These are phyloP conservation scores for Sebastes trivittatus DNA, from an alignment of 2,797 vertebrate species.

Conservation along the genomic window DNA sequence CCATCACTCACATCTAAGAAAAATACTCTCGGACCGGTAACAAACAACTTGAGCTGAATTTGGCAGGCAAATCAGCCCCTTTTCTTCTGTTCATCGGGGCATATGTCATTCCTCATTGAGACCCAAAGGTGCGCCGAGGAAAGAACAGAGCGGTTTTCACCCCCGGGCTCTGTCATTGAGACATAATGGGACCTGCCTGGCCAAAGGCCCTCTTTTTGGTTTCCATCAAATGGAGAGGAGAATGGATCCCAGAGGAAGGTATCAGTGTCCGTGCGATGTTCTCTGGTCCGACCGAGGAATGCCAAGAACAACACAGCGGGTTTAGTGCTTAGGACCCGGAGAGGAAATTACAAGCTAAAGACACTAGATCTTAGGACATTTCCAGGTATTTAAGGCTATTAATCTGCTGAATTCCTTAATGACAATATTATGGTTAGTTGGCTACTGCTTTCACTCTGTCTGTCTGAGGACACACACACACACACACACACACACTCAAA, in stretches of 20 bases:
- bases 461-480: constrained; percentile 27
- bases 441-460: constrained; percentile 61
- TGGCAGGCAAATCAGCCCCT: constrained; percentile 41
- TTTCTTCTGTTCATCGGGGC: constrained; percentile 46
- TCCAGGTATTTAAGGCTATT: constrained; percentile 77
- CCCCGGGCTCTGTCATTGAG: constrained; percentile 66
- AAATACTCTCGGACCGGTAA: constrained; percentile 28
- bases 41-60: constrained; percentile 51
- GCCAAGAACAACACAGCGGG: constrained; percentile 81
- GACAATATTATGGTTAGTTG: constrained; percentile 70
- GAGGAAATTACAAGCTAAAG: constrained; percentile 77
- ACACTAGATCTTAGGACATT: constrained; percentile 73
- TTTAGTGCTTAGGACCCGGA: constrained; percentile 74
- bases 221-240: constrained; percentile 75
- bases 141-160: constrained; percentile 63
- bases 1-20: constrained; percentile 8
- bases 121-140: constrained; percentile 64
- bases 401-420: constrained; percentile 76
- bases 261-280: constrained; percentile 73
- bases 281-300: constrained; percentile 60
- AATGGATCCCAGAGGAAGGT: constrained; percentile 80
- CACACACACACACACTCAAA: constrained; percentile 5
- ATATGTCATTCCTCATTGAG: constrained; percentile 62
- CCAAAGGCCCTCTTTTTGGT: constrained; percentile 71
- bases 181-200: constrained; percentile 75